Evolutionary conservation across 2,113 vertebrate species (phyloP).

Genomic region (Mastomys coucha): DNA sequence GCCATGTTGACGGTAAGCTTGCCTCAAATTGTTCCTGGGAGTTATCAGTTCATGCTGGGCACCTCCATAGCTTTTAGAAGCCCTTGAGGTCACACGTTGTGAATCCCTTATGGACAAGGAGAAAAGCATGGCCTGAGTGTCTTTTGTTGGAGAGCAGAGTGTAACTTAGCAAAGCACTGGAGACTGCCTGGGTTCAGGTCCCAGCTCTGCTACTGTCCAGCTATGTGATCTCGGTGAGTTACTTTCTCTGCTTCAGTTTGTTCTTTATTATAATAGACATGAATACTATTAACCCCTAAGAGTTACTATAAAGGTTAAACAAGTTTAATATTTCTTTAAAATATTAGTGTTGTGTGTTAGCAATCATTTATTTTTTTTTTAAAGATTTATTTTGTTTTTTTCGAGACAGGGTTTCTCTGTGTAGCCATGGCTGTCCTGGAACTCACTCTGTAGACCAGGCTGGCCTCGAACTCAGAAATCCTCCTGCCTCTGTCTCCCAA

Average conservation of each 20-base stretch:
- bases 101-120: not conserved
- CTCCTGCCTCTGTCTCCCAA: too few species aligned
- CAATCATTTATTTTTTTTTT: not conserved
- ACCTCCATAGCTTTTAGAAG: not conserved
- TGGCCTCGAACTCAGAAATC: too few species aligned
- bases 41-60: not conserved
- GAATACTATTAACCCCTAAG: not conserved
- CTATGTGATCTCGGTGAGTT: not conserved
- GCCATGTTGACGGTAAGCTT: not conserved
- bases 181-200: not conserved
- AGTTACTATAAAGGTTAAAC: not conserved
- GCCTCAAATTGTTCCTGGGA: not conserved
- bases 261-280: not conserved
- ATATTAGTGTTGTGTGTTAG: not conserved
- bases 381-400: too few species aligned
- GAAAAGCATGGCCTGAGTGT: not conserved
- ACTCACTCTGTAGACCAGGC: too few species aligned
- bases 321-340: not conserved
- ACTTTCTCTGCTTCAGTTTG: not conserved
- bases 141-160: not conserved
- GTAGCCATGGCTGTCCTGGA: too few species aligned
- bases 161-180: not conserved
- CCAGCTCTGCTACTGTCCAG: not conserved
- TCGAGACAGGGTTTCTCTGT: too few species aligned
- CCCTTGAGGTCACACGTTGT: not conserved